These are phyloP conservation scores for Ondatra zibethicus DNA, from an alignment of 2,113 vertebrate species.

Conservation along the genomic window DNA sequence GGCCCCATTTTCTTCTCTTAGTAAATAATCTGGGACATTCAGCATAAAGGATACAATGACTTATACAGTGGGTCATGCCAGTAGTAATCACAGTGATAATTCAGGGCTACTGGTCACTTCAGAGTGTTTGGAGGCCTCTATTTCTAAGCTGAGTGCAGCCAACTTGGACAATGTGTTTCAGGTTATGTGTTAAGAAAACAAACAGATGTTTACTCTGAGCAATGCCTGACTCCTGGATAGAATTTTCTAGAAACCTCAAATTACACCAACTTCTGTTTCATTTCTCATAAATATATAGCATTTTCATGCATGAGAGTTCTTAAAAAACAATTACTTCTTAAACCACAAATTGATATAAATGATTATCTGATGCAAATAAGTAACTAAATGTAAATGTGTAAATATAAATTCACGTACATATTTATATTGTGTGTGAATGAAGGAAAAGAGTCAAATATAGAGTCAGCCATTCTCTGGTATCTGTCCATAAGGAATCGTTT, in stretches of 20 bases:
- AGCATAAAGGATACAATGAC: background rate
- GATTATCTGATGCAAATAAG: slow-evolving; percentile 48
- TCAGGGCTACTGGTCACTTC: background rate
- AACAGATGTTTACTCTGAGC: slow-evolving; percentile 39
- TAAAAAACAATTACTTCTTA: slow-evolving; percentile 55
- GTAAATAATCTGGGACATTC: background rate
- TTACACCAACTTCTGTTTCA: slow-evolving; percentile 66
- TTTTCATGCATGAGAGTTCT: slow-evolving; percentile 29
- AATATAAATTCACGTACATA: background rate
- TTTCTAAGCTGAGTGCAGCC: background rate
- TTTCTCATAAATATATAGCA: slow-evolving; percentile 66
- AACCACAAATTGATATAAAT: slow-evolving; percentile 22
- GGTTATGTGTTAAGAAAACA: slow-evolving; percentile 52
- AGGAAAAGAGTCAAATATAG: slow-evolving; percentile 8
- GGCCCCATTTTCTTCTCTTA: background rate
- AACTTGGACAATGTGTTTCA: slow-evolving; percentile 47
- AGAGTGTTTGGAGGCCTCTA: background rate
- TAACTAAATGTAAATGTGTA: slow-evolving; percentile 53
- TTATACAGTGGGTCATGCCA: background rate
- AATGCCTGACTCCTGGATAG: slow-evolving; percentile 41
- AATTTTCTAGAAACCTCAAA: slow-evolving; percentile 73
- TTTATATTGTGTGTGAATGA: background rate
- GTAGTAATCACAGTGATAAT: background rate
- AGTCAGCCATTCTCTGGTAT: background rate
- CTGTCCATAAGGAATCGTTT: background rate